These are phyloP conservation scores for Cantharis rufa DNA, from an alignment of 2,888 invertebrate genomes.

Conservation along the genomic window DNA sequence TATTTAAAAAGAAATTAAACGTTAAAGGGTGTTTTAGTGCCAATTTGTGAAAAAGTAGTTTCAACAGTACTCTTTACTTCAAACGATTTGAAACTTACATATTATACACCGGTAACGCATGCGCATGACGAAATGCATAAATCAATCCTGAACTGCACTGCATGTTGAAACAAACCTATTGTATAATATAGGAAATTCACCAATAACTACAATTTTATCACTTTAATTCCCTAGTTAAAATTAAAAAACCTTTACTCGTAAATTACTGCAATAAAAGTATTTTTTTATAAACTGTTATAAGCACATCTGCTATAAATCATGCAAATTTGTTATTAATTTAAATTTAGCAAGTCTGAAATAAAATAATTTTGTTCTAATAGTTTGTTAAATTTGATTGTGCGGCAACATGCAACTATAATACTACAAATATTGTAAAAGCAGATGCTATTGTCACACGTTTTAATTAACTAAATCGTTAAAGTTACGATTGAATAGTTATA, in stretches of 20 bases:
- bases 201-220: background rate
- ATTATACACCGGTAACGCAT: background rate
- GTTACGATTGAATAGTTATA: constrained; percentile 18
- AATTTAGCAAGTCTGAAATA: constrained; percentile 20
- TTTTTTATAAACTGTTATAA: background rate
- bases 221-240: background rate
- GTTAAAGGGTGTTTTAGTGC: too few species aligned
- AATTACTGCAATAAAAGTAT: background rate
- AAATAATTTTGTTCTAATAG: constrained; percentile 18
- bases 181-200: background rate
- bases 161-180: background rate
- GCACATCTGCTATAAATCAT: constrained; percentile 2
- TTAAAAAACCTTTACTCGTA: background rate
- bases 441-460: constrained; percentile 29
- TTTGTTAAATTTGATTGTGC: constrained; percentile 21
- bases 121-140: background rate
- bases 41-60: background rate
- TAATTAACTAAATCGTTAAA: constrained; percentile 26
- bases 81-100: background rate
- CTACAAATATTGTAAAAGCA: constrained; percentile 20
- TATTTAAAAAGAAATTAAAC: too few species aligned
- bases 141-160: background rate
- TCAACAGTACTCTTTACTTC: background rate
- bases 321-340: constrained; percentile 29
- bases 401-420: constrained; percentile 19